Evolutionary conservation across 2,888 invertebrate genomes (phyloP).

Genomic region (Automeris io): DNA sequence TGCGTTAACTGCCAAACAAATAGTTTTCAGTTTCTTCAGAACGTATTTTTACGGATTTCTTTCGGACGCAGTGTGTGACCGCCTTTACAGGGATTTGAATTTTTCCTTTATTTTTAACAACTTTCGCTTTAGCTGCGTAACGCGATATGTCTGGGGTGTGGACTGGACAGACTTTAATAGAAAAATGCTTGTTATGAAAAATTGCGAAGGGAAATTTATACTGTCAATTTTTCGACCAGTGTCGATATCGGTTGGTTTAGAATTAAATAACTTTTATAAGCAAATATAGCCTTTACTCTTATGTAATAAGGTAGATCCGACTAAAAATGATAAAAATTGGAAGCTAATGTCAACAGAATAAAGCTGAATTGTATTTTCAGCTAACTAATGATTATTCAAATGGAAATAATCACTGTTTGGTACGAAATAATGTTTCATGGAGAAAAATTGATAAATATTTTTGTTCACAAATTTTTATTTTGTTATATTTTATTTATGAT

Average conservation of each 20-base stretch:
- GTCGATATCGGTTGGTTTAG: slow-evolving; percentile 30
- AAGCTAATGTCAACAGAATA: slow-evolving; percentile 17
- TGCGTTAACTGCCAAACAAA: too few relatives aligned
- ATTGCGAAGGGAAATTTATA: slow-evolving; percentile 60
- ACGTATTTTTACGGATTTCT: too few relatives aligned
- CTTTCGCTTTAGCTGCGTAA: slow-evolving; percentile 64
- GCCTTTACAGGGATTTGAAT: slow-evolving; percentile 68
- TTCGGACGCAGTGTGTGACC: too few relatives aligned
- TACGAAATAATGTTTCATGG: too few relatives aligned
- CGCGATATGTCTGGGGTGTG: slow-evolving; percentile 46
- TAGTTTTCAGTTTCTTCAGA: too few relatives aligned
- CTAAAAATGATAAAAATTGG: slow-evolving; percentile 11
- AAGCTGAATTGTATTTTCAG: slow-evolving; percentile 3
- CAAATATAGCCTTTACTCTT: slow-evolving; percentile 12
- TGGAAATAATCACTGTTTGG: too few relatives aligned
- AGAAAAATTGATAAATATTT: too few relatives aligned
- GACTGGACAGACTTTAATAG: slow-evolving; percentile 66
- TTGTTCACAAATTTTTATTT: too few relatives aligned
- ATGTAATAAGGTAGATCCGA: slow-evolving; percentile 10
- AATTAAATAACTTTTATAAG: slow-evolving; percentile 15
- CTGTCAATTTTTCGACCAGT: slow-evolving; percentile 43
- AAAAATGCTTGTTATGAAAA: slow-evolving; percentile 58
- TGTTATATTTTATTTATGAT: too few relatives aligned
- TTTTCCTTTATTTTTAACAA: slow-evolving; percentile 21
- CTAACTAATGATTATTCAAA: slow-evolving; percentile 2